Conservation (phyloP, 2,113 vertebrate genomes). For the Pleuronectes platessa region DNA sequence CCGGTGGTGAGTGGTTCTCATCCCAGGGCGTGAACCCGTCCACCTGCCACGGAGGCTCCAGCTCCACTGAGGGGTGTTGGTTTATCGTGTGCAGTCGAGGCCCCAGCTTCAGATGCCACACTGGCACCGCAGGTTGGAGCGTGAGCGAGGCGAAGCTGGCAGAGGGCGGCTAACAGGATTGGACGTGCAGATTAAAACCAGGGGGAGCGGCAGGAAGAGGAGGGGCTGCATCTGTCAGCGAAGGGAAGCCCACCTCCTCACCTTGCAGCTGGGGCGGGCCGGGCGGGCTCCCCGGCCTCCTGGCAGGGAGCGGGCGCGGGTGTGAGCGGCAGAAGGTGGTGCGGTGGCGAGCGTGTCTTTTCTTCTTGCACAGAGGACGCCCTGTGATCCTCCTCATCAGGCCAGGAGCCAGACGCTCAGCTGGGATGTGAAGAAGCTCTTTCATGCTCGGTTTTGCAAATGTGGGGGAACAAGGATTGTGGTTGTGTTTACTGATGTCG, state of each 20-base stretch:
- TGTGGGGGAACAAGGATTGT: neutral
- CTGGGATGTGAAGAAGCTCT: constrained; percentile 48
- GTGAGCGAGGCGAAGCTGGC: constrained; percentile 33
- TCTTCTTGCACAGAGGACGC: constrained; percentile 39
- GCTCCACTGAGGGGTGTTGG: constrained; percentile 27
- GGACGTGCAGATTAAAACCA: constrained; percentile 66
- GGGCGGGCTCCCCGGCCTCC: constrained; percentile 5
- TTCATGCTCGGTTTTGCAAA: constrained; percentile 34
- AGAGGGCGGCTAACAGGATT: constrained; percentile 69
- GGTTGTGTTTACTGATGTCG: constrained; percentile 7
- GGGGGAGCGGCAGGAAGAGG: constrained; percentile 10
- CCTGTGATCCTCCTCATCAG: constrained; percentile 56
- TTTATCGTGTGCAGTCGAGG: constrained; percentile 42
- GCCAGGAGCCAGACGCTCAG: constrained; percentile 51
- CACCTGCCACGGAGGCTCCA: constrained; percentile 40
- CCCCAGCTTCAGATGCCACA: constrained; percentile 13
- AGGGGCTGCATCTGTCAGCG: constrained; percentile 61
- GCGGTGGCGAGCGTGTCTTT: constrained; percentile 1
- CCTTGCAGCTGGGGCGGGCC: constrained; percentile 53
- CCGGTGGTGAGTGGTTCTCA: constrained; percentile 23
- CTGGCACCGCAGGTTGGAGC: constrained; percentile 29
- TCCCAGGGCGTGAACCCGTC: constrained; percentile 41
- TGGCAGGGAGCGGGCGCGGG: constrained; percentile 35
- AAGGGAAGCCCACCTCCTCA: constrained; percentile 47
- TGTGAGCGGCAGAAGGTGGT: constrained; percentile 41